Evolutionary conservation across 2,113 vertebrate genomes (phyloP), one percentile per base, ranked within the genome.

Genomic region (Coptodon rendalli): DNA sequence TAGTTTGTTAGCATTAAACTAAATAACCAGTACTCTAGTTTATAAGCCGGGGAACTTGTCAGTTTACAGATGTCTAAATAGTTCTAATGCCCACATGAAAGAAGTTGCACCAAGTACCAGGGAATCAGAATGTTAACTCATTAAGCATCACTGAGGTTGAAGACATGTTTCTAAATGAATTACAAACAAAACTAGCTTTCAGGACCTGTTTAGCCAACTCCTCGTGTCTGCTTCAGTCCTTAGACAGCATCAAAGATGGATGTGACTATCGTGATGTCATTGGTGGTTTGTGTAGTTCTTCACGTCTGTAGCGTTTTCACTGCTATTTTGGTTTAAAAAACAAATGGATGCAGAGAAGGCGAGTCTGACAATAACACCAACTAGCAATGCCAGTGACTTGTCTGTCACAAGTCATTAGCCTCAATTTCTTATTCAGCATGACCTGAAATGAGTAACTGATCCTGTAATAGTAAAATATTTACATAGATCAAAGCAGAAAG

Each of bases 191-290:
- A 38, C 12, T 24, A 71, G 1, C 31, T 40, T 71, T 71, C 36
- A 68, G 63, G 63, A 68, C 14, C n/a, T 8, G 63, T 68, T 68
- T 68, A 43, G 36, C 12, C 2, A 2, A 71, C n/a, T 71, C n/a
- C 36, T 40, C 5, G 0, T 68, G 63, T 14, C 34, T 68, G 63
- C 63, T 68, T 68, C 11, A 1, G n/a, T n/a, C 17, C 31, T 34
- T 66, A 36, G 2, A 66, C 61, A 66, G 31, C 17, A 66, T 36
- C 31, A 66, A n/a, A 36, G 17, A 66, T 66, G 17, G 17, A 66
- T 6, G 9, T 36, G 31, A 66, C 61, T 66, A 66, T 36, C 2
- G 10, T 2, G 9, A 3, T 1, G 2, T 63, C 17, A 63, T 0
- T 61, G 57, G 14, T 61, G 29, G 29, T 63, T 63, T 63, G 59